Evolutionary conservation across 2,888 invertebrate species (phyloP).

Genomic region (Pemphredon lugubris): DNA sequence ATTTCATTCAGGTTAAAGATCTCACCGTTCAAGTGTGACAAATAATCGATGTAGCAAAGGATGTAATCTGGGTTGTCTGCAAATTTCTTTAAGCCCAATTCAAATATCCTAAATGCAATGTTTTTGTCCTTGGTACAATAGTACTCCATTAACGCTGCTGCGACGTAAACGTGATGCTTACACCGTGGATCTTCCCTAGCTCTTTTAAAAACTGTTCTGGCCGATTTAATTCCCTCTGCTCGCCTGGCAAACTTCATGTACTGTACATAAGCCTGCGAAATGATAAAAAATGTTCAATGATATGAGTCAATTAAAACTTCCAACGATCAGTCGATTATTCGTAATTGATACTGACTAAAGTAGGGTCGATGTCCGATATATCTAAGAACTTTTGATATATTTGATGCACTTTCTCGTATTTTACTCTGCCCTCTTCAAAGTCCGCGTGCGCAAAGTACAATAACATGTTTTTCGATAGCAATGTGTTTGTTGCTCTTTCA

Average conservation of each 20-base stretch:
- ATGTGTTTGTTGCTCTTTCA: conserved; percentile 94
- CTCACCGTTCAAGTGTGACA: conserved; percentile 97
- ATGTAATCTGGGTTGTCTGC: conserved; percentile 97
- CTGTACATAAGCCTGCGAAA: conserved; percentile 93
- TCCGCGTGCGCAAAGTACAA: conserved; percentile 99
- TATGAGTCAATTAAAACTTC: not conserved
- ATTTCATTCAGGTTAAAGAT: not conserved
- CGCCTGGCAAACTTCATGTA: conserved; percentile 99
- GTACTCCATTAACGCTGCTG: conserved; percentile 99
- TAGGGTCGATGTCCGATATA: conserved; percentile 96
- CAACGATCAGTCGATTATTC: conserved; percentile 8
- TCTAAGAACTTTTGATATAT: conserved; percentile 96
- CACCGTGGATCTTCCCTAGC: conserved; percentile 93
- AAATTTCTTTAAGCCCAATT: conserved; percentile 98
- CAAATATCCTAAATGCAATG: conserved; percentile 98
- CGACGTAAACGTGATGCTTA: conserved; percentile 96
- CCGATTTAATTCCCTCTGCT: conserved; percentile 98
- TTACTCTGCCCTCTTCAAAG: conserved; percentile 97
- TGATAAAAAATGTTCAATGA: conserved; percentile 14
- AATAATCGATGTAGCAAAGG: conserved; percentile 96
- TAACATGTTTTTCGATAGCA: conserved; percentile 94
- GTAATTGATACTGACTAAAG: conserved; percentile 86
- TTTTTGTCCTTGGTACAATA: conserved; percentile 99
- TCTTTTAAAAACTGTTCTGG: conserved; percentile 95
- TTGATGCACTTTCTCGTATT: conserved; percentile 97